phyloP scores from a whole-genome alignment of 2,797 vertebrate species.

The Orientallactaga sibirica region DNA sequence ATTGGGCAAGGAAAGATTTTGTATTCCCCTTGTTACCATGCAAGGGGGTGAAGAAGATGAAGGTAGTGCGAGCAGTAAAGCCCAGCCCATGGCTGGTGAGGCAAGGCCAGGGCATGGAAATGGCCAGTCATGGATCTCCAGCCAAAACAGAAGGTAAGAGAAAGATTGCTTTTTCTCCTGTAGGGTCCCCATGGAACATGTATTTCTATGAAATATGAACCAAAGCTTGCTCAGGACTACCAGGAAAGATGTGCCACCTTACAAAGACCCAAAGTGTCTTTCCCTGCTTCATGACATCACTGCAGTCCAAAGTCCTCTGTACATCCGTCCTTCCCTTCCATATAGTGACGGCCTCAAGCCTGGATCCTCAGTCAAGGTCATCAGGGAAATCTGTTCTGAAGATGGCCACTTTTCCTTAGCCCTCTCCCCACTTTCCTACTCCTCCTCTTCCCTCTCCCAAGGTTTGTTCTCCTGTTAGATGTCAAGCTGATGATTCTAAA shows the following conservation, averaged over 20 bases:
- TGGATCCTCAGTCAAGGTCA: slow-evolving; percentile 53
- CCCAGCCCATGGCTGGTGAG: neutral
- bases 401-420: slow-evolving; percentile 63
- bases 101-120: neutral
- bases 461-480: slow-evolving; percentile 85
- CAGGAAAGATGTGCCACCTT: slow-evolving; percentile 71
- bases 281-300: slow-evolving; percentile 35
- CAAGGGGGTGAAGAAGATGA: neutral
- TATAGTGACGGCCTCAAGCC: slow-evolving; percentile 62
- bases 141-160: neutral
- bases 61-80: neutral
- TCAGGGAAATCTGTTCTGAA: slow-evolving; percentile 72
- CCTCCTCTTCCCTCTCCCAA: slow-evolving; percentile 64
- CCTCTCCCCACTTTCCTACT: neutral
- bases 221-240: neutral
- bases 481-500: slow-evolving; percentile 88
- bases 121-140: neutral
- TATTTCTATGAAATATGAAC: neutral
- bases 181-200: neutral
- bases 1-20: neutral
- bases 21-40: neutral
- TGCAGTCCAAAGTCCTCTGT: neutral
- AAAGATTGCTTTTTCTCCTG: neutral
- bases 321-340: slow-evolving; percentile 1
- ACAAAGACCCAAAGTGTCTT: slow-evolving; percentile 69